Conservation (phyloP, 2,888 invertebrate species). For the Melipona beecheii region DNA sequence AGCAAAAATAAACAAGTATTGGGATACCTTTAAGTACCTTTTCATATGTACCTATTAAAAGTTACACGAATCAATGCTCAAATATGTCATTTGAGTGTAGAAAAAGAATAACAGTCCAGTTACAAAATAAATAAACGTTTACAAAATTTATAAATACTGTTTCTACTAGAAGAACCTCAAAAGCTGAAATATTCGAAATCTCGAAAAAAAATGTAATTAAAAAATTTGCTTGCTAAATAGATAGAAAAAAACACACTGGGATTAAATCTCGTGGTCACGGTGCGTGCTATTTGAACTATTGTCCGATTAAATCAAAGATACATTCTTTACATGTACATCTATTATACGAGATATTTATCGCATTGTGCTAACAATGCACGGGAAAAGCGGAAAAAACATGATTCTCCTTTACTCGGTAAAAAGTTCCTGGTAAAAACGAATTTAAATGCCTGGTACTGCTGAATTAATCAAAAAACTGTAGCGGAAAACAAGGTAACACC, state of each 20-base stretch:
- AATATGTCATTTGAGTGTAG: too few relatives aligned
- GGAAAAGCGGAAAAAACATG: not conserved
- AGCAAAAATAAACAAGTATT: not conserved
- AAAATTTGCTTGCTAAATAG: too few relatives aligned
- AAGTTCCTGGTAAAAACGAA: not conserved
- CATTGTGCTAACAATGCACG: not conserved
- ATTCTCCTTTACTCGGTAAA: not conserved
- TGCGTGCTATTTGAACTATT: too few relatives aligned
- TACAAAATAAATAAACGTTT: too few relatives aligned
- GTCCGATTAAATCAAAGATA: not conserved
- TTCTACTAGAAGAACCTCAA: too few relatives aligned
- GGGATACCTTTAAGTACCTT: not conserved
- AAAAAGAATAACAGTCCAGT: too few relatives aligned
- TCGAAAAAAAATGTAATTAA: too few relatives aligned
- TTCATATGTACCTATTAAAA: not conserved
- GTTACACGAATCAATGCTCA: not conserved
- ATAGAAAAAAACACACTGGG: too few relatives aligned
- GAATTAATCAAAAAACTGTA: constrained; percentile 49
- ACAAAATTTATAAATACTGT: too few relatives aligned
- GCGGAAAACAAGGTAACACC: constrained; percentile 44
- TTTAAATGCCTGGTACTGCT: constrained; percentile 41
- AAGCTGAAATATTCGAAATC: too few relatives aligned
- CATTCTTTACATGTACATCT: too few relatives aligned
- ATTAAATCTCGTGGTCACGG: too few relatives aligned
- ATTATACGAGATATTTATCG: not conserved